phyloP scores from a whole-genome alignment of 1,140 invertebrate genomes.

The Nilaparvata lugens region DNA sequence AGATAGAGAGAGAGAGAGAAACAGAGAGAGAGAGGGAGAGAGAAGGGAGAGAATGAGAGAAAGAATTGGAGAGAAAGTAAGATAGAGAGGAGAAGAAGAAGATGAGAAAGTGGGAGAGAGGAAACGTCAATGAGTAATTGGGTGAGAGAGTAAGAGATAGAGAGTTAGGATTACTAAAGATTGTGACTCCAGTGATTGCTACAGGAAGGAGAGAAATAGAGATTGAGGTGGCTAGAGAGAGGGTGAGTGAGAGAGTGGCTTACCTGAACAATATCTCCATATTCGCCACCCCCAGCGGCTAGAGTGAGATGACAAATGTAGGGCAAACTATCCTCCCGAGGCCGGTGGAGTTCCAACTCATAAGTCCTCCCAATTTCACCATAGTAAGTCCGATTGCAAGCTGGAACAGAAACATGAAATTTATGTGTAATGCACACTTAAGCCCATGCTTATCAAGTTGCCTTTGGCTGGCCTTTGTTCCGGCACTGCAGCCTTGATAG shows the following conservation, averaged over 20 bases:
- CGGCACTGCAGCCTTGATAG: too few relatives aligned
- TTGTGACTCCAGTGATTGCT: too few relatives aligned
- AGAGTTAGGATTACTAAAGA: too few relatives aligned
- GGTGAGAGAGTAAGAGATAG: too few relatives aligned
- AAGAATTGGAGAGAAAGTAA: not conserved
- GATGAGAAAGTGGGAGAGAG: too few relatives aligned
- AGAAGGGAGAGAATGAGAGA: too few relatives aligned
- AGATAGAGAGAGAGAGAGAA: not conserved
- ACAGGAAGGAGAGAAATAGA: not conserved
- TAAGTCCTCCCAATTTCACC: conserved; percentile 75
- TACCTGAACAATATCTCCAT: conserved; percentile 80
- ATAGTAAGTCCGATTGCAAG: conserved; percentile 78
- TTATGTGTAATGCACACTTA: not conserved
- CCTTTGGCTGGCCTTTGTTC: too few relatives aligned
- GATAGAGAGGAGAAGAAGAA: too few relatives aligned
- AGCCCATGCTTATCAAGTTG: too few relatives aligned
- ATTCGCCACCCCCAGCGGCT: conserved; percentile 67
- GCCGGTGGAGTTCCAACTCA: conserved; percentile 67
- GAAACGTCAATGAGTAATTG: too few relatives aligned
- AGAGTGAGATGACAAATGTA: conserved; percentile 79
- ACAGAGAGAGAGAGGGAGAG: not conserved
- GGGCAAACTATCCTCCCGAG: conserved; percentile 69
- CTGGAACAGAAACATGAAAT: conserved; percentile 37
- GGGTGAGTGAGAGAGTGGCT: conserved; percentile 6
- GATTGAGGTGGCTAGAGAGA: not conserved